Base-by-base conservation (phyloP, 2,888 invertebrate genomes). In the Bruchidius siliquastri region DNA sequence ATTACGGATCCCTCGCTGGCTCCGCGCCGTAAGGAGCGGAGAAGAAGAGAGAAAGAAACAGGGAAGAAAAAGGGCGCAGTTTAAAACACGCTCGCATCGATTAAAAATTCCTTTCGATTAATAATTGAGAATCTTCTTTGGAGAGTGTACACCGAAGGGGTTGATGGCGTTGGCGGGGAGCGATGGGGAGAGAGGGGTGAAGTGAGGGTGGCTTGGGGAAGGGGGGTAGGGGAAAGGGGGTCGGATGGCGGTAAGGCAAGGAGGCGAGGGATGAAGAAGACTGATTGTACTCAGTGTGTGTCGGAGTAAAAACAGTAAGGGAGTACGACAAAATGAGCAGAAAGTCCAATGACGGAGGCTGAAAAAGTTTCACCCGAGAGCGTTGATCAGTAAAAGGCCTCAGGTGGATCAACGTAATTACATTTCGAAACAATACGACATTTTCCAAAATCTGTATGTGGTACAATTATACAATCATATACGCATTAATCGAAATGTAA, bases 271-370 rank as follows among this genome's bases (percentile, higher is more conserved):
- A 79, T 83, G 84, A 84, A 83, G 85, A 84, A 84, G 85, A 84
- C 85, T 85, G 86, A 86, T 86, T 85, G 86, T 85, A 85, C 84
- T 85, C 84, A 84, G 85, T 85, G 84, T 86, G 85, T 86, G 85
- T 86, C 77, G 74, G 85, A 83, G 85, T 84, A 85, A 85, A 85
- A 85, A 85, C 85, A 85, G 83, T 85, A 86, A 90, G 90, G 89
- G 90, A 90, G 90, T 88, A 89, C 89, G 90, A 90, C 68, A 49
- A 49, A 49, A 49, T 49, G 49, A 49, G 49, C 3, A 49, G 49
- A 49, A 49, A 49, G 18, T 8, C 49, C 49, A 49, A 4, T 4
- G 49, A 49, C 49, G 49, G 49, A 1, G 49, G 49, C 6, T 1
- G 49, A 49, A 49, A 49, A 49, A 49, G 13, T 49, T 4, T 49